Evolutionary conservation across 2,888 invertebrate genomes (phyloP), one percentile per base, ranked within the genome.

Genomic region (Elegia similella): DNA sequence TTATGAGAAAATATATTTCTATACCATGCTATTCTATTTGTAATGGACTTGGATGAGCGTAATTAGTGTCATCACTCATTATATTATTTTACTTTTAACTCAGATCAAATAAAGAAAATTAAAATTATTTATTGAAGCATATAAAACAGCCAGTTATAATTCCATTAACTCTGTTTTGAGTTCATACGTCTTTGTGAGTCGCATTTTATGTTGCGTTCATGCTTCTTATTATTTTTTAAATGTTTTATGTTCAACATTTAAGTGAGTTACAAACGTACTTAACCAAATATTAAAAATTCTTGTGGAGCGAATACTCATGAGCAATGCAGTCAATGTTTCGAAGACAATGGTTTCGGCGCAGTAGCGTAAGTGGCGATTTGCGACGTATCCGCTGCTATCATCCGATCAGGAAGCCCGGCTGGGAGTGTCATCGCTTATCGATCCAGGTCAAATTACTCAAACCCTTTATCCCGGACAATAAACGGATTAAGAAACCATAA

Each of bases 401-500:
- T 70, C 73, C 70, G 69, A 78, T 76, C 72, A 62, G 38, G 29
- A 63, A 64, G 66, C 64, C 63, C 57, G 64, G 73, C 68, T 66
- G 70, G 70, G 67, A 57, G 59, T 57, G 52, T 55, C 57, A 61
- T 63, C 61, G 62, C 57, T 70, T 66, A 61, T 64, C 65, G 67
- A 78, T 75, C 73, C 62, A 71, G 68, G 68, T 67, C 73, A 70
- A 65, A 70, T 82, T 76, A 70, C 75, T 74, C 75, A 73, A 77
- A 72, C 70, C 74, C 70, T 76, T 69, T 61, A 70, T 62, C 67
- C 66, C 73, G 70, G 76, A 80, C 79, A 80, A 82, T 82, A 78
- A 79, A 75, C 69, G 72, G 76, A 80, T 86, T 84, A 84, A 83
- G 80, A 80, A 83, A 85, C 75, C 75, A 80, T 82, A 78, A 76